Conservation (phyloP, 2,888 invertebrate genomes). For the Choristoneura rosaceana region DNA sequence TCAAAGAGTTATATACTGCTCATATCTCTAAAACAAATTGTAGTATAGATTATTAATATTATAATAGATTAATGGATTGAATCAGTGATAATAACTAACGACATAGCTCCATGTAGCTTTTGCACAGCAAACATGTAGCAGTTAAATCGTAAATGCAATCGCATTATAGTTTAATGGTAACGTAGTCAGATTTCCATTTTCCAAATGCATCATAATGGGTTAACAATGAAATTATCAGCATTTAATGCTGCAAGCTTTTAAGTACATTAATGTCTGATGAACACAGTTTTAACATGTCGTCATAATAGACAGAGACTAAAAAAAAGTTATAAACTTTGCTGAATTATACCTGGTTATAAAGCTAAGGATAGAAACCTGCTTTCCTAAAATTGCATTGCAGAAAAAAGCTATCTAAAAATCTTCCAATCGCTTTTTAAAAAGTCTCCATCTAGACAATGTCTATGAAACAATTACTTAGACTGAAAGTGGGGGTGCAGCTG, state of each 20-base stretch:
- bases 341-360: no score
- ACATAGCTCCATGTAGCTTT: neutral
- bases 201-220: slow-evolving; percentile 20
- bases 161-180: slow-evolving; percentile 3
- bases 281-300: neutral
- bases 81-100: no score
- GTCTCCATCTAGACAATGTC: slow-evolving; percentile 41
- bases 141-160: neutral
- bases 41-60: no score
- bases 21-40: no score
- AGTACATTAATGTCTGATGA: neutral
- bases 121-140: neutral
- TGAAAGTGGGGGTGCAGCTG: slow-evolving; percentile 44
- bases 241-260: slow-evolving; percentile 21
- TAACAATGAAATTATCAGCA: slow-evolving; percentile 20
- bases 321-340: no score
- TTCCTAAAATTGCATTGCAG: neutral
- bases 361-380: neutral
- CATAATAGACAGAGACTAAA: neutral
- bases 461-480: slow-evolving; percentile 56
- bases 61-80: no score
- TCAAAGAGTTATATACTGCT: no score
- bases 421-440: slow-evolving; percentile 31
- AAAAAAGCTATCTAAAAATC: neutral
- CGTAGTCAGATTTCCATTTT: slow-evolving; percentile 21